These are phyloP conservation scores for Xerus rutilus DNA, from an alignment of 2,797 vertebrate genomes.

Conservation along the genomic window DNA sequence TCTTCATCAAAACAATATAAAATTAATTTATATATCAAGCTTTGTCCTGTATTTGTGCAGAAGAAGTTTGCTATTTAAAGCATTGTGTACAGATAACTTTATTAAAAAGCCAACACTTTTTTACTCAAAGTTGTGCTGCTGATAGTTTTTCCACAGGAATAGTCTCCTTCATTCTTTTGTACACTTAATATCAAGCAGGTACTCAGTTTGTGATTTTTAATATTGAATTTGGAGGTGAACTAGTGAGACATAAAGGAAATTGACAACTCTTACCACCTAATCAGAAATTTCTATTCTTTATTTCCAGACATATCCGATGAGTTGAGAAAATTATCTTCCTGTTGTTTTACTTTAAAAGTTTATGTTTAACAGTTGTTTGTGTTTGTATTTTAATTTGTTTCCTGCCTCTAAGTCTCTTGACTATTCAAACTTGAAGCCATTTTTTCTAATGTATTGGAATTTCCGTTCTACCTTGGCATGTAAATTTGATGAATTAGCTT, in stretches of 20 bases:
- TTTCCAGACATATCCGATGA: background rate
- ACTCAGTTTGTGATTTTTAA: background rate
- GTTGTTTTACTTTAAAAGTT: slow-evolving; percentile 15
- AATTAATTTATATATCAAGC: slow-evolving; percentile 50
- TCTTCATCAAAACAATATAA: slow-evolving; percentile 26
- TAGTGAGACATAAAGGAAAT: background rate
- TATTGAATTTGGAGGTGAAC: background rate
- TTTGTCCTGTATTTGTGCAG: background rate
- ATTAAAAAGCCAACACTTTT: slow-evolving; percentile 9
- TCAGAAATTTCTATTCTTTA: background rate
- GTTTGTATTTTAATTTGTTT: slow-evolving; percentile 14
- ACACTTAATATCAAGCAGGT: background rate
- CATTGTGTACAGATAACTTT: background rate
- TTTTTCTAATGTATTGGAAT: background rate
- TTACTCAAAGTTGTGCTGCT: background rate
- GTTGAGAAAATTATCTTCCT: background rate
- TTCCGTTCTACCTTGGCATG: background rate
- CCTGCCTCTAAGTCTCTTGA: background rate
- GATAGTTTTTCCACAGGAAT: background rate
- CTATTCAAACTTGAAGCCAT: background rate
- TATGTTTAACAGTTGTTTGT: slow-evolving; percentile 4
- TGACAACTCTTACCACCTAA: background rate
- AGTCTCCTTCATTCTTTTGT: background rate
- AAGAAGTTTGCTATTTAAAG: slow-evolving; percentile 42
- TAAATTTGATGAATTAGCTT: slow-evolving; percentile 52